Base-by-base conservation (phyloP, 2,797 vertebrate genomes). In the Antennarius maculatus region DNA sequence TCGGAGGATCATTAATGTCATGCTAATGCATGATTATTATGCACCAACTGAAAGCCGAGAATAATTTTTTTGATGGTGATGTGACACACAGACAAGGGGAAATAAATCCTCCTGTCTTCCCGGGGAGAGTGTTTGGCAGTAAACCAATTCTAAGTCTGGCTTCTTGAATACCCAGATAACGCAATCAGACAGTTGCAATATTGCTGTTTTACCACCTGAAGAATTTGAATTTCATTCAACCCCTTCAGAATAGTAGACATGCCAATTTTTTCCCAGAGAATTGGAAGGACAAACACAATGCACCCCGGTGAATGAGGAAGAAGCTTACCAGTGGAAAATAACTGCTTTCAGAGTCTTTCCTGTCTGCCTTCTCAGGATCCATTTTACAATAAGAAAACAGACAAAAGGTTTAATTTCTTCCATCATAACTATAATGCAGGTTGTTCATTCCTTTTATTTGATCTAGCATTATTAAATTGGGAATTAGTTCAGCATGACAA, bases 101-200 rank as follows among this genome's bases (percentile, higher is more conserved):
- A 88, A 93, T 93, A 92, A 93, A 93, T 93, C 91, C 91, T 89
- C 92, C 84, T 84, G 86, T 90, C 88, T 91, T 92, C 85, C 84
- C 65, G 66, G 85, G 80, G 83, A 90, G 86, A 84, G 80, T 82
- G 86, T 91, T 91, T 93, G 92, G 91, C 92, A 90, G 91, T 82
- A 89, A 89, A 92, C 92, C 91, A 91, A 91, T 90, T 91, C 87
- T 80, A 86, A 89, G 89, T 84, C 89, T 88, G 87, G 79, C 89
- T 87, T 91, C 87, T 90, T 90, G 87, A 90, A 90, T 84, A 83
- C 82, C 82, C 89, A 91, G 88, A 92, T 92, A 92, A 92, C 84
- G 15, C 89, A 90, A 89, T 90, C 89, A 91, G 90, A 91, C 91
- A 91, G 88, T 88, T 88, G 85, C 88, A 90, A 91, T 91, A 90